A percentile compares a stretch with the other conserved stretches of the same genome.
phyloP scores from a whole-genome alignment of 2,113 vertebrate genomes.

The Caretta caretta region DNA sequence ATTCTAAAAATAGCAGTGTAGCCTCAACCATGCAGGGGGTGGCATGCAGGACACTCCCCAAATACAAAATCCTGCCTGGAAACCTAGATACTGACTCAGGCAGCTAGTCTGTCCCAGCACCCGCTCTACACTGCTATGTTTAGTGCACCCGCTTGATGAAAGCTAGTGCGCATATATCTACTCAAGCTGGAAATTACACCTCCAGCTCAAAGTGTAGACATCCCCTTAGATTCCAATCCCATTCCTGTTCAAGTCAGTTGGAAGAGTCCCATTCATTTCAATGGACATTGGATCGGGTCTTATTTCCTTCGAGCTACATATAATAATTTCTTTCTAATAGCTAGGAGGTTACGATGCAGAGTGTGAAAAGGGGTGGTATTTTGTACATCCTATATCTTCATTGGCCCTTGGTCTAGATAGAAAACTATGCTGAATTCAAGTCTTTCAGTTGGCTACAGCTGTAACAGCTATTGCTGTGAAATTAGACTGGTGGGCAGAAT shows the following conservation, averaged over 20 bases:
- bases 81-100: no score
- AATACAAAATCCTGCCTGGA: no score
- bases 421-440: background rate
- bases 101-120: no score
- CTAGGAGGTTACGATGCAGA: background rate
- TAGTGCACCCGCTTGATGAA: no score
- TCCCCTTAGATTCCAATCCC: background rate
- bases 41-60: no score
- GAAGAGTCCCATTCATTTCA: background rate
- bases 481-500: background rate
- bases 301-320: background rate
- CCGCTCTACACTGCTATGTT: no score
- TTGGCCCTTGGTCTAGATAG: background rate
- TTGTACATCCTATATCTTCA: accelerated
- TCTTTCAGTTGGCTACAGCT: background rate
- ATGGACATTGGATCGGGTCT: background rate
- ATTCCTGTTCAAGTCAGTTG: background rate
- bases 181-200: no score
- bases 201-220: no score
- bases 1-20: no score
- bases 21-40: no score
- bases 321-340: background rate
- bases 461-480: background rate
- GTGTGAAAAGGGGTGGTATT: background rate
- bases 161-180: no score